phyloP scores from a whole-genome alignment of 2,888 invertebrate species.

The Drosophila yooni region DNA sequence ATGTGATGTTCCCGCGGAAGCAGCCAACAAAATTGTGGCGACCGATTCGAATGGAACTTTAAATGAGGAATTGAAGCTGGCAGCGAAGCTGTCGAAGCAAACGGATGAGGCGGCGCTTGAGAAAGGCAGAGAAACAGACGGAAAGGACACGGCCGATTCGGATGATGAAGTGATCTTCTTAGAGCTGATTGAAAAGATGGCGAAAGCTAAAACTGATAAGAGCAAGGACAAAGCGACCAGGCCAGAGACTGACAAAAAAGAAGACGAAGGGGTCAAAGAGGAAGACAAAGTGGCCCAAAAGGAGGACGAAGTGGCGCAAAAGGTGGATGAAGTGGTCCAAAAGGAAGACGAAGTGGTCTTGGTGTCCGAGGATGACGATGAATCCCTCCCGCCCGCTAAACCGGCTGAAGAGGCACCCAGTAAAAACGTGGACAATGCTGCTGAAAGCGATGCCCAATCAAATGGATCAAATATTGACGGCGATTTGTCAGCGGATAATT shows the following conservation, averaged over 20 bases:
- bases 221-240: slow-evolving; percentile 2
- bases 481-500: slow-evolving; percentile 71
- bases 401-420: slow-evolving; percentile 1
- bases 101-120: not conserved
- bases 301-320: not conserved
- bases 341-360: slow-evolving; percentile 65
- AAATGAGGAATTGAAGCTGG: not conserved
- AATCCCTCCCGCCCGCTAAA: slow-evolving; percentile 19
- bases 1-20: not conserved
- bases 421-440: slow-evolving; percentile 4
- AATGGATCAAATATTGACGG: slow-evolving; percentile 9
- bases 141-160: slow-evolving; percentile 42
- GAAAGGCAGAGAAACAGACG: not conserved
- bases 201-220: not conserved
- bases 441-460: not conserved
- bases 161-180: slow-evolving; percentile 81
- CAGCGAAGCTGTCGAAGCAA: not conserved
- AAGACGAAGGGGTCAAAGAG: not conserved
- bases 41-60: slow-evolving; percentile 5
- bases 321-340: slow-evolving; percentile 9
- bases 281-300: not conserved
- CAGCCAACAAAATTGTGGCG: not conserved
- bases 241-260: slow-evolving; percentile 24
- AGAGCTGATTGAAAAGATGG: slow-evolving; percentile 59
- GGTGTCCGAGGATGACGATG: slow-evolving; percentile 73